phyloP scores from a whole-genome alignment of 2,113 vertebrate species.

The Lophotis ruficrista region DNA sequence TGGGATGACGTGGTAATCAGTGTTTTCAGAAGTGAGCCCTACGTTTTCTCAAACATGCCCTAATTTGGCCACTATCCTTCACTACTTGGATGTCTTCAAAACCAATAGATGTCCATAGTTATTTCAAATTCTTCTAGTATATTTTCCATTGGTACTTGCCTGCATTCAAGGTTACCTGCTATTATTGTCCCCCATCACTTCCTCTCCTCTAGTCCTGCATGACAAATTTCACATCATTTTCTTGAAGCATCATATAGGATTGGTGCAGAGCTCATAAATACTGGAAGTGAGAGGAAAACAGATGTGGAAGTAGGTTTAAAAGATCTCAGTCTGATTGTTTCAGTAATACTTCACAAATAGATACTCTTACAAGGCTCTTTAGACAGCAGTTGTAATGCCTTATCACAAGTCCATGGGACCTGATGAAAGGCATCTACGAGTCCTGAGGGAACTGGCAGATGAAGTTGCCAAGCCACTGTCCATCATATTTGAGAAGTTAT shows the following conservation, averaged over 20 bases:
- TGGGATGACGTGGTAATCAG: background rate
- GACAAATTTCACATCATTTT: background rate
- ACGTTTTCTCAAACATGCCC: rapidly evolving
- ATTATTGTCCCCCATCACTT: background rate
- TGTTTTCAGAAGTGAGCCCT: background rate
- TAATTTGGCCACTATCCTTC: background rate
- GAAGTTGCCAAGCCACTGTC: too few species aligned
- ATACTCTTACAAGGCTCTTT: background rate
- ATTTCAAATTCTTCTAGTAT: background rate
- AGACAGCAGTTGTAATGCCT: background rate
- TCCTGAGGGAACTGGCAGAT: too few species aligned
- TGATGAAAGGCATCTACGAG: too few species aligned
- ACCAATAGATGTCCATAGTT: background rate
- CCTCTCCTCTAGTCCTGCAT: background rate
- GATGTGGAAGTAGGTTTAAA: background rate
- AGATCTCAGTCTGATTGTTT: background rate
- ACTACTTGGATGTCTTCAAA: background rate
- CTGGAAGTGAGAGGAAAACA: background rate
- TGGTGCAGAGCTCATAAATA: background rate
- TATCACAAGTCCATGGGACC: too few species aligned
- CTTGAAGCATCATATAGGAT: background rate
- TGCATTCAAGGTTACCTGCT: background rate
- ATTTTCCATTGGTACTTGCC: background rate
- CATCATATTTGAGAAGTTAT: too few species aligned
- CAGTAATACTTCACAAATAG: background rate